Conservation (phyloP, 2,113 vertebrate genomes). For the Fregata magnificens region DNA sequence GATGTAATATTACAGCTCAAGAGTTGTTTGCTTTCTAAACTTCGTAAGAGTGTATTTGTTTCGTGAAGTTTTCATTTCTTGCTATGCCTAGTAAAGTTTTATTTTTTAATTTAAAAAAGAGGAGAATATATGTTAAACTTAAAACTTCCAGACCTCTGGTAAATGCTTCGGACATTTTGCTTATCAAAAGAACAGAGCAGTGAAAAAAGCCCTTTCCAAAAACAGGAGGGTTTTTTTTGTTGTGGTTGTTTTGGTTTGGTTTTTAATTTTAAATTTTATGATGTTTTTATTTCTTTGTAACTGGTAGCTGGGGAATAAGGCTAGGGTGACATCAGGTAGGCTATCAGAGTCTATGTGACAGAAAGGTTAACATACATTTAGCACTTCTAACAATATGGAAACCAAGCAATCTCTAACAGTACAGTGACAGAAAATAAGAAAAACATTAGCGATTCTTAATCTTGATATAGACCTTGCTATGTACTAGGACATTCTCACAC, state of each 20-base stretch:
- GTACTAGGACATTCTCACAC: neutral
- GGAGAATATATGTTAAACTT: neutral
- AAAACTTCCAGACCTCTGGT: neutral
- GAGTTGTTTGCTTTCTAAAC: neutral
- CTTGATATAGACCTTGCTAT: fast-evolving
- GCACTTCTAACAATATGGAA: neutral
- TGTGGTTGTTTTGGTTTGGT: neutral
- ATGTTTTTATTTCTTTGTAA: neutral
- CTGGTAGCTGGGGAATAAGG: neutral
- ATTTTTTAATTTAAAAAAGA: neutral
- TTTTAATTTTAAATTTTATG: neutral
- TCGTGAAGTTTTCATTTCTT: neutral
- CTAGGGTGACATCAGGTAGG: neutral
- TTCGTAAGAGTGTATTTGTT: neutral
- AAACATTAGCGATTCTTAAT: neutral
- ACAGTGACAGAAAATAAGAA: neutral
- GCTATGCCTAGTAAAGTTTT: neutral
- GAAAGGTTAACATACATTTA: neutral
- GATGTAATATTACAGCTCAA: neutral
- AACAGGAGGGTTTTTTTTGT: fast-evolving
- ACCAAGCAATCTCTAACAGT: neutral
- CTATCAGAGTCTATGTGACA: neutral
- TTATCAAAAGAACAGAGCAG: neutral
- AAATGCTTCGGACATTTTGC: neutral
- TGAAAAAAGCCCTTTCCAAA: neutral